phyloP scores from a whole-genome alignment of 2,113 vertebrate species.

The Barbus barbus region DNA sequence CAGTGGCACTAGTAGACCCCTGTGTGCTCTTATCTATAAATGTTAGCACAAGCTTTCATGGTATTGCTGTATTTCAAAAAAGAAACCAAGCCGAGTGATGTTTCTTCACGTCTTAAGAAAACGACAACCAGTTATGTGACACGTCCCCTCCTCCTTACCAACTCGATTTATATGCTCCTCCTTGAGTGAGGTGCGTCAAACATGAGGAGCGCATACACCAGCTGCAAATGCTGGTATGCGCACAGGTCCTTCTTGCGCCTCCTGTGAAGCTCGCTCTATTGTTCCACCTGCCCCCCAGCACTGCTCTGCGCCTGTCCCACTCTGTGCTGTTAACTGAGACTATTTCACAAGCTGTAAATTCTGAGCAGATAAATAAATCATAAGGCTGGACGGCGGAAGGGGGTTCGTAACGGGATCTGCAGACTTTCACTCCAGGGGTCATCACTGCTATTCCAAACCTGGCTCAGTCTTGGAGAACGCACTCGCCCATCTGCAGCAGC shows the following conservation, averaged over 20 bases:
- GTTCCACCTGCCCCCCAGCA: slow-evolving; percentile 32
- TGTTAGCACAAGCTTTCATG: slow-evolving; percentile 39
- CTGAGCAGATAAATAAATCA: slow-evolving; percentile 73
- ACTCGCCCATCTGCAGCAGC: slow-evolving; percentile 30
- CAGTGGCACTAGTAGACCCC: neutral
- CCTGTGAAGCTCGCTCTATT: slow-evolving; percentile 40
- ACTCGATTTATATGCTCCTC: slow-evolving; percentile 68
- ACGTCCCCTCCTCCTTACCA: slow-evolving; percentile 71
- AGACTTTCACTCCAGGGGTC: slow-evolving; percentile 67
- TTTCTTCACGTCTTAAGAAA: slow-evolving; percentile 77
- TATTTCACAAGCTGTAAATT: slow-evolving; percentile 75
- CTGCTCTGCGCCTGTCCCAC: neutral
- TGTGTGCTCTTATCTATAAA: slow-evolving; percentile 22
- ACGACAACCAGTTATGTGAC: slow-evolving; percentile 73
- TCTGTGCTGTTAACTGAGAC: slow-evolving; percentile 64
- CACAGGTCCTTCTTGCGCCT: slow-evolving; percentile 6
- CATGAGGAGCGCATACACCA: slow-evolving; percentile 11
- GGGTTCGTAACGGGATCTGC: slow-evolving; percentile 61
- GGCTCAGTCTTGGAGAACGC: neutral
- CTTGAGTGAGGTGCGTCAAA: slow-evolving; percentile 64
- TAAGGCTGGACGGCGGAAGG: slow-evolving; percentile 48
- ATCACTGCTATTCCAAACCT: slow-evolving; percentile 68
- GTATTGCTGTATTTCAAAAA: slow-evolving; percentile 65
- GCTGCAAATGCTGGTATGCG: neutral
- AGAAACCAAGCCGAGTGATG: slow-evolving; percentile 62